Evolutionary conservation across 2,113 vertebrate genomes (phyloP), one percentile per base, ranked within the genome.

Genomic region (Pluvialis apricaria): DNA sequence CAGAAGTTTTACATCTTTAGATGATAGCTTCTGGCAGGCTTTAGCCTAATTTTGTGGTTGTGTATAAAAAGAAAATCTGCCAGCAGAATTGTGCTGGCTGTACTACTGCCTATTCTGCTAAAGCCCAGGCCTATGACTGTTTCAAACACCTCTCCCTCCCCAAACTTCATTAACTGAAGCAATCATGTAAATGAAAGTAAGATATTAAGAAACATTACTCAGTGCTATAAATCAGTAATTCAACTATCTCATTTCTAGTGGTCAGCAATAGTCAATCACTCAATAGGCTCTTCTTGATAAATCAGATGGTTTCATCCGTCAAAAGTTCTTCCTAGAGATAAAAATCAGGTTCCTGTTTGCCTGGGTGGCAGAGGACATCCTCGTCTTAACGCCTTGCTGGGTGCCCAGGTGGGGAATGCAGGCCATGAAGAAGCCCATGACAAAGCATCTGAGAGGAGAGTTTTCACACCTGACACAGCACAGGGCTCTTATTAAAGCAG

Each of bases 1-100:
- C 82, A 82, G 76, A 57, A 78, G 61, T 84, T 94, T 86, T 89
- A 81, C 69, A 44, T 78, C 96, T 86, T 88, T 61, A 88, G 80
- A 49, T 57, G 86, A 72, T 64, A 78, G 86, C 80, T 93, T 71
- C 75, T 81, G 92, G 76, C 90, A 93, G 61, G 82, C 69, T 88
- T 86, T 70, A 86, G 58, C 78, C 76, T 76, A 78, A 84, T 92
- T 81, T 83, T 65, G 71, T 83, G 44, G 86, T 34, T 90, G 85
- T 9, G 13, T 31, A 40, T 51, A 70, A 52, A 64, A 95, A 36
- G 72, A 76, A 90, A 95, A 57, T 9, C 6, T 16, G 75, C 79
- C 88, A 60, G 81, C 28, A 47, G 49, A 34, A n/a, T 10, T 71
- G 57, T 11, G 7, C 13, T 86, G 79, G 75, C 88, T 88, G 38